These are phyloP conservation scores for Dreissena rostriformis DNA, from an alignment of 1,140 invertebrate species.

Conservation along the genomic window DNA sequence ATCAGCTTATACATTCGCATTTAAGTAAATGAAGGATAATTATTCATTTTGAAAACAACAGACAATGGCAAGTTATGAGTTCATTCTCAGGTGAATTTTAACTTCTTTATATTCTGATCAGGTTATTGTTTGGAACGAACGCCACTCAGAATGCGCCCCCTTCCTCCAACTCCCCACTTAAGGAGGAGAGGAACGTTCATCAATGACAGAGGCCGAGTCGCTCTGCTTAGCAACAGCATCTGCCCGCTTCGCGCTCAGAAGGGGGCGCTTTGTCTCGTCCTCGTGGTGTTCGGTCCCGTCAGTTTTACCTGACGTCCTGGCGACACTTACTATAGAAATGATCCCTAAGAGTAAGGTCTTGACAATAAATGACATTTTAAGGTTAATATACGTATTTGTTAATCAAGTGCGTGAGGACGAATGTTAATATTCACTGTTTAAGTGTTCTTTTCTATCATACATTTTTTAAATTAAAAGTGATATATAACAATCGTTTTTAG, in stretches of 20 bases:
- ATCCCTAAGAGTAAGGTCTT: conserved; percentile 64
- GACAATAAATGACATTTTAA: neutral
- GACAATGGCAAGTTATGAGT: no score
- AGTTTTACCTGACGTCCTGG: conserved; percentile 60
- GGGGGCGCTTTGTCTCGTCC: conserved; percentile 65
- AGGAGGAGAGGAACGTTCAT: conserved; percentile 70
- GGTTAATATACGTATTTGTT: neutral
- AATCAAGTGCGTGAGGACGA: no score
- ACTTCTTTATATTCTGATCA: no score
- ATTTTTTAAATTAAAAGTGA: no score
- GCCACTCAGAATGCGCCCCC: conserved; percentile 69
- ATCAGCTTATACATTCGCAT: no score
- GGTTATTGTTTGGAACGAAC: conserved; percentile 13
- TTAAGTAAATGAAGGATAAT: no score
- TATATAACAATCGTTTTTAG: no score
- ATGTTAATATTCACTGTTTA: no score
- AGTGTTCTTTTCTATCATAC: no score
- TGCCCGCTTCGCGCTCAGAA: conserved; percentile 69
- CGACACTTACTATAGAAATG: conserved; percentile 65
- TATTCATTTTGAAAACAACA: no score
- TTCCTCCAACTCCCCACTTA: conserved; percentile 67
- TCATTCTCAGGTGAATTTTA: no score
- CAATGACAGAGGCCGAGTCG: conserved; percentile 56
- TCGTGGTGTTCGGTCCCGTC: conserved; percentile 64
- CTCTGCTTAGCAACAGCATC: conserved; percentile 32